phyloP scores from a whole-genome alignment of 2,113 vertebrate species.

The Elaphurus davidianus region DNA sequence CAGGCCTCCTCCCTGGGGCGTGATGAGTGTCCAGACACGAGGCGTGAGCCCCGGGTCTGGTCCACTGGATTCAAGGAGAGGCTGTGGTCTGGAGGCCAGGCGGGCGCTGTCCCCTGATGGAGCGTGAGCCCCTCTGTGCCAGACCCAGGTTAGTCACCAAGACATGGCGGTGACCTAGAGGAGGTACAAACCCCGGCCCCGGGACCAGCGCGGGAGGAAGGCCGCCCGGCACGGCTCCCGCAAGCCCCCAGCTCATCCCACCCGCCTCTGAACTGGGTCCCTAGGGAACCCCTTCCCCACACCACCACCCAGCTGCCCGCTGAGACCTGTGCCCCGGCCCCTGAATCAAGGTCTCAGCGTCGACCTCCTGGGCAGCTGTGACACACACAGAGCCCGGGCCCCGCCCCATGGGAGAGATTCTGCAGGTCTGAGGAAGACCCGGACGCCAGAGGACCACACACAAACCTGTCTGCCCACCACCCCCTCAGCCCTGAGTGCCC shows the following conservation, averaged over 20 bases:
- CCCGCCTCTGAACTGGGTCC: not conserved
- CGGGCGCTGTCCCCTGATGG: not conserved
- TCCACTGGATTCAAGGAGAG: accelerated
- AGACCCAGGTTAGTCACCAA: accelerated
- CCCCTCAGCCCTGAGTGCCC: not conserved
- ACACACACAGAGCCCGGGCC: not conserved
- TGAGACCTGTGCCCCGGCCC: not conserved
- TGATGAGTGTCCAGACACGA: not conserved
- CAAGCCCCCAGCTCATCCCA: not conserved
- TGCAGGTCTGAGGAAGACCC: not conserved
- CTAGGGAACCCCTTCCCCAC: not conserved
- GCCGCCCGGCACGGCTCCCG: accelerated
- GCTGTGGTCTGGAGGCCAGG: not conserved
- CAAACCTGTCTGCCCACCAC: accelerated
- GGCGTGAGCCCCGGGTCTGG: not conserved
- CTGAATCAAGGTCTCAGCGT: not conserved
- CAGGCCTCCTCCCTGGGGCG: not conserved
- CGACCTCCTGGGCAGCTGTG: not conserved
- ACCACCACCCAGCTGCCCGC: accelerated
- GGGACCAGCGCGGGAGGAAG: accelerated
- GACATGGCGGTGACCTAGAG: not conserved
- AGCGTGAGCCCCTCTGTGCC: not conserved
- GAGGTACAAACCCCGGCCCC: not conserved
- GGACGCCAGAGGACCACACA: not conserved
- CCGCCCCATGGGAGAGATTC: accelerated